These are phyloP conservation scores for Rhombomys opimus DNA, from an alignment of 2,113 vertebrate genomes.

Conservation along the genomic window DNA sequence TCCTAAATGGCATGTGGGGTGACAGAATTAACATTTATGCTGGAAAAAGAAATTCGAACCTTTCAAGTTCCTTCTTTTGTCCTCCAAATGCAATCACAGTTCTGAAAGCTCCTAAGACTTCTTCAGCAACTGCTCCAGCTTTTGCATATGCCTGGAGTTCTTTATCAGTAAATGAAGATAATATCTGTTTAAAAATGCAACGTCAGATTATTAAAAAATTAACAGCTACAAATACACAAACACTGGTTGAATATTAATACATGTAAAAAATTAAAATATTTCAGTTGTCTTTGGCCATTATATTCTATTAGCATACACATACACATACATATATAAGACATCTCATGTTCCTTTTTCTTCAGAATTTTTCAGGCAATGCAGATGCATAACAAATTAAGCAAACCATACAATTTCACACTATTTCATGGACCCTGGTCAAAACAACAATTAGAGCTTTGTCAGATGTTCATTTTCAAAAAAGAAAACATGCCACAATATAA, in stretches of 20 bases:
- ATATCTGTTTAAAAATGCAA: slow-evolving; percentile 86
- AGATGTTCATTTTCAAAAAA: slow-evolving; percentile 43
- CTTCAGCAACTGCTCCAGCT: slow-evolving; percentile 97
- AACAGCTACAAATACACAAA: slow-evolving; percentile 12
- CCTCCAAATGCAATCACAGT: slow-evolving; percentile 98
- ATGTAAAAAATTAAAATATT: not conserved
- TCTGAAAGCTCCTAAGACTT: slow-evolving; percentile 93
- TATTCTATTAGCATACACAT: not conserved
- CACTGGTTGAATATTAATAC: not conserved
- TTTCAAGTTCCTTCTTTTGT: slow-evolving; percentile 94
- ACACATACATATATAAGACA: not conserved
- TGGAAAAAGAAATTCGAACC: slow-evolving; percentile 86
- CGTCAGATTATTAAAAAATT: not conserved
- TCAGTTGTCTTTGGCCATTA: not conserved
- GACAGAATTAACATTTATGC: slow-evolving; percentile 8
- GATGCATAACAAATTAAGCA: not conserved
- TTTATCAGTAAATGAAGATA: slow-evolving; percentile 93
- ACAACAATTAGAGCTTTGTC: not conserved
- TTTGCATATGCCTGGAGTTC: slow-evolving; percentile 97
- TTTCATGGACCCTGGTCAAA: not conserved
- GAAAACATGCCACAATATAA: not conserved
- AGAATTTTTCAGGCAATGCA: slow-evolving; percentile 1
- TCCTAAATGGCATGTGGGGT: not conserved
- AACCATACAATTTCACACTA: slow-evolving; percentile 2
- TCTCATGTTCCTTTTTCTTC: not conserved